A percentile compares a stretch with the other conserved stretches of the same genome.
Evolutionary conservation across 2,113 vertebrate genomes (phyloP).

Genomic region (Gymnocephalus cernua): DNA sequence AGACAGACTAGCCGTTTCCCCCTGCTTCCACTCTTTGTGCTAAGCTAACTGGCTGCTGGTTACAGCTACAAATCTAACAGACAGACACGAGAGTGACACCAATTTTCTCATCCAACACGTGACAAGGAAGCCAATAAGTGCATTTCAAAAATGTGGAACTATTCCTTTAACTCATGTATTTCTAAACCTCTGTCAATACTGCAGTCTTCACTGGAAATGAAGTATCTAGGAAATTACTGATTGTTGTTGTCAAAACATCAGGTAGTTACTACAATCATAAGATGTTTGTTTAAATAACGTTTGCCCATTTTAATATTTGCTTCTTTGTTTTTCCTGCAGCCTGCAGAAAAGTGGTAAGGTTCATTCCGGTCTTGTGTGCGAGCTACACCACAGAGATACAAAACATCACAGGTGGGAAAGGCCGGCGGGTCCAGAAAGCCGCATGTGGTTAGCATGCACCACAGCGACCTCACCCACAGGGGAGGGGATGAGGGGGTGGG

Average conservation of each 20-base stretch:
- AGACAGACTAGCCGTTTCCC: background rate
- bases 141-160: background rate
- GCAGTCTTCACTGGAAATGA: background rate
- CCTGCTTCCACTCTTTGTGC: background rate
- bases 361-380: slow-evolving; percentile 59
- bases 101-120: background rate
- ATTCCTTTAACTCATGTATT: background rate
- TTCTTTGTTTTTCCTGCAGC: background rate
- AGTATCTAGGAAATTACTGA: background rate
- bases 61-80: background rate
- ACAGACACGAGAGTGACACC: background rate
- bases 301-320: background rate
- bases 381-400: slow-evolving; percentile 54
- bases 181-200: background rate
- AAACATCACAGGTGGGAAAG: slow-evolving; percentile 54
- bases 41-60: background rate
- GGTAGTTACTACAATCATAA: background rate
- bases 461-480: slow-evolving; percentile 42
- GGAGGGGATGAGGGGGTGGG: too few relatives aligned
- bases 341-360: slow-evolving; percentile 39
- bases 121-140: background rate
- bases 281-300: background rate
- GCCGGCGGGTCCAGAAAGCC: slow-evolving; percentile 20
- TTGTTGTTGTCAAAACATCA: background rate
- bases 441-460: slow-evolving; percentile 75